Conservation (phyloP, 2,888 invertebrate species). For the Callyntrura sp. region DNA sequence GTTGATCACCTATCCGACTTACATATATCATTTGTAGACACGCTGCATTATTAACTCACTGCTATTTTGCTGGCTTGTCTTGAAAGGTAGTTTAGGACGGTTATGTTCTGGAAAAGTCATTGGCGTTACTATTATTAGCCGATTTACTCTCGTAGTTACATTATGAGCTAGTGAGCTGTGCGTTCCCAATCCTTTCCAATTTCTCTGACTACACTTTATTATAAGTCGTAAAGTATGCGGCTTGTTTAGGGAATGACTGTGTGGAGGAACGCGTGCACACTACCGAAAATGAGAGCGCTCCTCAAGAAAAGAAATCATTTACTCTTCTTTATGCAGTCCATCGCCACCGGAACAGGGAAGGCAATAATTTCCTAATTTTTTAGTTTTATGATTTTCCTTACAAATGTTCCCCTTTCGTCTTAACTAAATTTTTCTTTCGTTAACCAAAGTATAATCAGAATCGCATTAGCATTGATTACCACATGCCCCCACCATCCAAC, state of each 20-base stretch:
- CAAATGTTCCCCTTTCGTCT: constrained; percentile 45
- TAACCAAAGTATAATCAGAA: constrained; percentile 76
- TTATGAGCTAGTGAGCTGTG: constrained; percentile 16
- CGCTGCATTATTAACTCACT: constrained; percentile 30
- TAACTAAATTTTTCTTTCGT: constrained; percentile 61
- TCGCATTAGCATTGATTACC: constrained; percentile 76
- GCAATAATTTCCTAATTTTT: constrained; percentile 72
- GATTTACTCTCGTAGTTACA: constrained; percentile 50
- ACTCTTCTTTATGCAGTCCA: constrained; percentile 1
- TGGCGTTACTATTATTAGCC: constrained; percentile 63
- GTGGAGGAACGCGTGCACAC: background rate
- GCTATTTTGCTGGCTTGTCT: constrained; percentile 17
- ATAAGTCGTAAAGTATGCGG: background rate
- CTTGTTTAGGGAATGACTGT: background rate
- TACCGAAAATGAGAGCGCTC: background rate
- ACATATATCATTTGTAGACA: background rate
- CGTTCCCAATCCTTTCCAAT: constrained; percentile 9
- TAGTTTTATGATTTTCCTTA: constrained; percentile 66
- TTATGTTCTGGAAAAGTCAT: constrained; percentile 37
- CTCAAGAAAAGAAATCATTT: constrained; percentile 54
- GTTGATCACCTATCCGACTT: constrained; percentile 2
- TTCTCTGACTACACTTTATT: background rate
- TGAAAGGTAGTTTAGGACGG: constrained; percentile 43
- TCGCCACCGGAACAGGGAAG: constrained; percentile 55
- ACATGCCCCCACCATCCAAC: constrained; percentile 51